Percentiles rank a stretch among this genome's conserved stretches.
Evolutionary conservation across 2,113 vertebrate genomes (phyloP).

Genomic region (Anguilla japonica): DNA sequence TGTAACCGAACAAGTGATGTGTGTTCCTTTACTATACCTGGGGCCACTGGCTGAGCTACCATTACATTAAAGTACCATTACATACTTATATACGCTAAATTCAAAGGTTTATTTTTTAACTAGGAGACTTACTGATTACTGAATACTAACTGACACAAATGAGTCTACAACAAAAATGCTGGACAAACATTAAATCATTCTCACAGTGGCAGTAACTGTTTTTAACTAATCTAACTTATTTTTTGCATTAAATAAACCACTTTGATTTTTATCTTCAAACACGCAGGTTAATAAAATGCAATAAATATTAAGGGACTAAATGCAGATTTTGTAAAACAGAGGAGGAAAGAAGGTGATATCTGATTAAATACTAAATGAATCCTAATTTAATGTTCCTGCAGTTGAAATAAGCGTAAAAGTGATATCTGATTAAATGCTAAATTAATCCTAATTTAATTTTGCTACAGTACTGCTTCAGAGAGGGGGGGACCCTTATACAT

Average conservation of each 20-base stretch:
- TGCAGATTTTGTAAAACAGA: too few species aligned
- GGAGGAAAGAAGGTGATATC: too few species aligned
- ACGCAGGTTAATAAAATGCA: not conserved
- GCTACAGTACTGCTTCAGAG: too few species aligned
- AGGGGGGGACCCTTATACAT: too few species aligned
- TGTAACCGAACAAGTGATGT: constrained; percentile 96
- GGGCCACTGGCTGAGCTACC: not conserved
- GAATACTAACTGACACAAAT: not conserved
- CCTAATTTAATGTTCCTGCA: not conserved
- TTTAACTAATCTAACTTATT: not conserved
- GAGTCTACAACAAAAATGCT: not conserved
- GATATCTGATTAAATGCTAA: too few species aligned
- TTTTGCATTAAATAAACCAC: not conserved
- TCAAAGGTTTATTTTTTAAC: not conserved
- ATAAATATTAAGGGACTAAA: not conserved
- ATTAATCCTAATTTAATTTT: too few species aligned
- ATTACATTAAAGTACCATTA: not conserved
- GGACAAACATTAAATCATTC: not conserved
- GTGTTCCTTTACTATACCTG: constrained; percentile 70
- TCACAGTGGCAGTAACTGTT: too few species aligned
- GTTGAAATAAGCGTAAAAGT: not conserved
- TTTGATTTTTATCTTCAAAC: not conserved
- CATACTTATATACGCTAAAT: not conserved
- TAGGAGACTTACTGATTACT: not conserved
- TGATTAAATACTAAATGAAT: not conserved